Evolutionary conservation across 2,113 vertebrate species (phyloP).

Genomic region (Eulacestoma nigropectus): DNA sequence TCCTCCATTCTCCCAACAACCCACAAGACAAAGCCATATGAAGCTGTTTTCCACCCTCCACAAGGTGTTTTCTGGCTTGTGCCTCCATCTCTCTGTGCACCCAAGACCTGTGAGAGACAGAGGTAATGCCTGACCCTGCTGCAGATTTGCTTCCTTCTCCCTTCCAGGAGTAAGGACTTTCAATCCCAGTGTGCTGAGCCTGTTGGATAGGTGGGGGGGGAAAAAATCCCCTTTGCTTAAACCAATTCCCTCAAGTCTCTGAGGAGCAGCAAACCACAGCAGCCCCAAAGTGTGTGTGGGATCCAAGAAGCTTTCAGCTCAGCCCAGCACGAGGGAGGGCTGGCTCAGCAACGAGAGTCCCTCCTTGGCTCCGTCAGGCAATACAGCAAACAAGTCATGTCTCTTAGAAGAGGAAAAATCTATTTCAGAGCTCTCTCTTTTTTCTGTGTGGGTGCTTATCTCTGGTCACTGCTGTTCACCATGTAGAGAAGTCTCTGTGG

Average conservation of each 20-base stretch:
- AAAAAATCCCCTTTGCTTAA: background rate
- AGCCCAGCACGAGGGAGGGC: background rate
- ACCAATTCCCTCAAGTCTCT: background rate
- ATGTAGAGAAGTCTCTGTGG: constrained; percentile 54
- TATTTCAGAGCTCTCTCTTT: constrained; percentile 26
- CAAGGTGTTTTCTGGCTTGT: background rate
- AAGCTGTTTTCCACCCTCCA: background rate
- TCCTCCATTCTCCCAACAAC: background rate
- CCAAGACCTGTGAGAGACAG: background rate
- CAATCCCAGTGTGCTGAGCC: background rate
- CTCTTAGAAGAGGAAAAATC: constrained; percentile 32
- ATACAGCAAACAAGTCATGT: constrained; percentile 20
- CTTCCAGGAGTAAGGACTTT: background rate
- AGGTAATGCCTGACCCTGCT: background rate
- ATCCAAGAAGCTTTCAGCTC: background rate
- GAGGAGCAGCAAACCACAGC: background rate
- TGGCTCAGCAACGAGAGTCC: background rate
- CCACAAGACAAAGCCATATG: background rate
- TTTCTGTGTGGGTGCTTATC: constrained; percentile 62
- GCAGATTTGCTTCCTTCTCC: background rate
- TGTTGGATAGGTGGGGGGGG: rapidly evolving
- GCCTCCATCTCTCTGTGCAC: background rate
- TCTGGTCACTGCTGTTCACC: constrained; percentile 57
- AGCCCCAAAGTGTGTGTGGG: background rate
- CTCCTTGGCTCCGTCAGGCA: background rate